These are phyloP conservation scores for Drosophila seguyi DNA, from an alignment of 1,140 invertebrate genomes.

Conservation along the genomic window DNA sequence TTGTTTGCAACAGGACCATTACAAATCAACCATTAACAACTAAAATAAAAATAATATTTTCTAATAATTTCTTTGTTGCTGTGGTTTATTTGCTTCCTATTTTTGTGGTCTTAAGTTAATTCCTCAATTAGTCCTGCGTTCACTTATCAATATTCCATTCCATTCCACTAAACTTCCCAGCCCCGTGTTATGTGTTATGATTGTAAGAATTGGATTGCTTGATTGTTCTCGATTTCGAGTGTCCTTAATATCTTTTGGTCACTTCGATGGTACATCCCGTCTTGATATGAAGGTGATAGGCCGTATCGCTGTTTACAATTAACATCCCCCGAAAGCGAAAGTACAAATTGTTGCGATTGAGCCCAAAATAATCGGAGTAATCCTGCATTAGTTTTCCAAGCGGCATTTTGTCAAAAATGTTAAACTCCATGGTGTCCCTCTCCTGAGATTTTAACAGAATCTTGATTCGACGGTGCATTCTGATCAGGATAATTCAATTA, in stretches of 20 bases:
- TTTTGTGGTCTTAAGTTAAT: background rate
- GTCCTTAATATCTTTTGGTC: background rate
- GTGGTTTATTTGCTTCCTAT: too few relatives aligned
- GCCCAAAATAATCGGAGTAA: background rate
- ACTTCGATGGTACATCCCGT: background rate
- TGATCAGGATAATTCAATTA: background rate
- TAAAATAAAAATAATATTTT: background rate
- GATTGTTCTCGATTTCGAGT: too few relatives aligned
- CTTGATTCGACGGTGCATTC: background rate
- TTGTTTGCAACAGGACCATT: background rate
- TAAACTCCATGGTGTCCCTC: background rate
- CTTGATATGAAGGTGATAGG: background rate
- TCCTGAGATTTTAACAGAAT: background rate
- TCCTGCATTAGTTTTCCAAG: background rate
- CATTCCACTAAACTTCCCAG: background rate
- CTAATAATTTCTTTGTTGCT: too few relatives aligned
- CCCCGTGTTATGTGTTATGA: background rate
- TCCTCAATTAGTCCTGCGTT: background rate
- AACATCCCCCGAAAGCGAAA: background rate
- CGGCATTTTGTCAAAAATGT: background rate
- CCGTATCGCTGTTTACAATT: background rate
- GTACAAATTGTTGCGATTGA: background rate
- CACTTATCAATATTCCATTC: background rate
- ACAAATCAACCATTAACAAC: background rate
- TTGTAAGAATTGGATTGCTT: background rate